Evolutionary conservation across 2,888 invertebrate genomes (phyloP), one percentile per base, ranked within the genome.

Genomic region (Drosophila mayaguana): DNA sequence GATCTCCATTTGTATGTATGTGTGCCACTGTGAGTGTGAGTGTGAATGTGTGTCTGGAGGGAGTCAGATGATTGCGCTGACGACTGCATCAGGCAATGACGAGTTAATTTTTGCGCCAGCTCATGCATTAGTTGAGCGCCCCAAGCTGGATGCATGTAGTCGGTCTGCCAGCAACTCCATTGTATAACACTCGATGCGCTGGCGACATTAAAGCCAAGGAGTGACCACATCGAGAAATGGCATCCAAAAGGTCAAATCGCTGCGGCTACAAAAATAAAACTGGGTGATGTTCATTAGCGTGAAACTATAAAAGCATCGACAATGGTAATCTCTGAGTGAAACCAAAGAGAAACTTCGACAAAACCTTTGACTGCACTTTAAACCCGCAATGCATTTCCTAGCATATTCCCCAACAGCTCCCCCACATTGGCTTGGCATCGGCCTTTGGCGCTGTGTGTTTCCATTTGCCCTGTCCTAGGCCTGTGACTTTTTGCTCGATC

Each of bases 201-300:
- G 88, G 89, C 88, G 83, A 83, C 83, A 89, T 88, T 89, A 88
- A 84, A 70, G 76, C 80, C 80, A 71, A 83, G 84, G 72, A 89
- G 90, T 88, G 84, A 88, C 90, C 90, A 89, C 89, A 81, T 66
- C 73, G 75, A 77, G 84, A 78, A 78, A 84, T 78, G 82, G 83
- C 85, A 80, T 57, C 54, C 55, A 63, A 79, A 79, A 79, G 79
- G 79, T 79, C 79, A 79, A 79, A 79, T 67, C 67, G 78, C 45
- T 45, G 56, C 40, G 45, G 50, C 72, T 70, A 73, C 60, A 73
- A 67, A 57, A 60, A 46, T 66, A 65, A 86, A 83, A 88, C 90
- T 89, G 86, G 84, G 88, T 88, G 90, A 89, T 85, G 90, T 84
- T 89, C 90, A 89, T 85, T 85, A 85, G 84, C 78, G 75, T 86